These are phyloP conservation scores for Homarus americanus DNA, from an alignment of 1,140 invertebrate species.

Conservation along the genomic window DNA sequence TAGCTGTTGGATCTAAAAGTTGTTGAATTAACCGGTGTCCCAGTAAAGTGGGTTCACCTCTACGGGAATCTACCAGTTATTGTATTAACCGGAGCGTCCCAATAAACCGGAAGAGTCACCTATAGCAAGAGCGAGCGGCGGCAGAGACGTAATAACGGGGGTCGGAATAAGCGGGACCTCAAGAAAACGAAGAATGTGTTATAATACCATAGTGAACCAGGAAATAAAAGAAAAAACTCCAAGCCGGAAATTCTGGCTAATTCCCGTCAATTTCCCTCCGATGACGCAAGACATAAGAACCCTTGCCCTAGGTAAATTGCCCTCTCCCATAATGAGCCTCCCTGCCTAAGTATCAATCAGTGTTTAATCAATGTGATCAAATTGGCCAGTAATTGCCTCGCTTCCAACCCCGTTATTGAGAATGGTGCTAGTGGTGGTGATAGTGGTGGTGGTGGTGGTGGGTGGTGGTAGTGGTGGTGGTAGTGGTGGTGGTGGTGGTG, in stretches of 20 bases:
- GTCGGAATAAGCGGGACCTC: slow-evolving; percentile 26
- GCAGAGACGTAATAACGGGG: slow-evolving; percentile 30
- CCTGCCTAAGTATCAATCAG: slow-evolving; percentile 57
- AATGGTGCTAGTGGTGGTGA: not conserved
- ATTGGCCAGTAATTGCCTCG: slow-evolving; percentile 59
- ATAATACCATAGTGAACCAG: slow-evolving; percentile 32
- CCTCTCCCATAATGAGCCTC: slow-evolving; percentile 47
- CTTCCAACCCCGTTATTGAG: slow-evolving; percentile 18
- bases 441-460: too few species aligned
- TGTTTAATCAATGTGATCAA: slow-evolving; percentile 65
- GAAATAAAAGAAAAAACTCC: slow-evolving; percentile 29
- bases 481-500: not conserved
- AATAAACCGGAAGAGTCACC: too few species aligned
- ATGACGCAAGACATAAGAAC: slow-evolving; percentile 61
- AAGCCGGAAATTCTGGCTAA: slow-evolving; percentile 24
- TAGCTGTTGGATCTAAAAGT: too few species aligned
- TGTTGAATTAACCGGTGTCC: too few species aligned
- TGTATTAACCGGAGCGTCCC: too few species aligned
- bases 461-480: not conserved
- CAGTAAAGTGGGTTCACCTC: too few species aligned
- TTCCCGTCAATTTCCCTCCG: slow-evolving; percentile 40
- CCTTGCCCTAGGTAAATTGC: slow-evolving; percentile 53
- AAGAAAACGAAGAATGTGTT: slow-evolving; percentile 46
- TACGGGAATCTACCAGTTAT: too few species aligned
- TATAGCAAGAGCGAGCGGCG: not conserved